Evolutionary conservation across 2,888 invertebrate species (phyloP).

Genomic region (Plemyria rubiginata): DNA sequence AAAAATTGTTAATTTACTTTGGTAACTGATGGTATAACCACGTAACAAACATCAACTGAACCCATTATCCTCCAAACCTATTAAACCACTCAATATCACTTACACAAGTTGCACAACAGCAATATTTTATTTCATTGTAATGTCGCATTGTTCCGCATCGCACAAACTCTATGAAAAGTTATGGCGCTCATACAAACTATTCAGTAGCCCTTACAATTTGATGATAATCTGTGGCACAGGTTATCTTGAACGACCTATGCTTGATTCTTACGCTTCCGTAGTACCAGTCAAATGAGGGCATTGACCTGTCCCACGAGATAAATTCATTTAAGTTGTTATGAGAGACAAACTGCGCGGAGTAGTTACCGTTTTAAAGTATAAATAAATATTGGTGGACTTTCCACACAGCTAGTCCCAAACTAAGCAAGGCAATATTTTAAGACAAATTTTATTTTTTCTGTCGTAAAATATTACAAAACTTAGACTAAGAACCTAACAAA

Average conservation of each 20-base stretch:
- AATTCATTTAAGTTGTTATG: conserved; percentile 1
- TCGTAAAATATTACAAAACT: no score
- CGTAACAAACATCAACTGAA: not conserved
- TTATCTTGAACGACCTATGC: conserved; percentile 27
- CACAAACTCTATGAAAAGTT: not conserved
- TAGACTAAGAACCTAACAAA: no score
- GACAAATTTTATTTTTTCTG: no score
- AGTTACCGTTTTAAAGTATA: no score
- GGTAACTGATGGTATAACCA: no score
- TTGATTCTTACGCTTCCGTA: conserved; percentile 34
- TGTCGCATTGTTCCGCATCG: not conserved
- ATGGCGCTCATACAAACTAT: conserved; percentile 3
- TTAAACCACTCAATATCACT: conserved; percentile 10
- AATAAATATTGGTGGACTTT: no score
- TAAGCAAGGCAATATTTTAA: no score
- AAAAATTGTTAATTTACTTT: no score
- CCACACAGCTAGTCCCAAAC: no score
- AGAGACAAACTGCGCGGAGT: no score
- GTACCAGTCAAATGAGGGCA: conserved; percentile 35
- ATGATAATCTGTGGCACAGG: conserved; percentile 12
- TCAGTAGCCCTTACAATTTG: not conserved
- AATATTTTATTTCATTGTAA: conserved; percentile 5
- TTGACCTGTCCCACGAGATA: conserved; percentile 30
- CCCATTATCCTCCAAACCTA: not conserved
- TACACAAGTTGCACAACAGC: conserved; percentile 35